These are phyloP conservation scores for Microctonus aethiopoides DNA, from an alignment of 2,888 invertebrate genomes.

Conservation along the genomic window DNA sequence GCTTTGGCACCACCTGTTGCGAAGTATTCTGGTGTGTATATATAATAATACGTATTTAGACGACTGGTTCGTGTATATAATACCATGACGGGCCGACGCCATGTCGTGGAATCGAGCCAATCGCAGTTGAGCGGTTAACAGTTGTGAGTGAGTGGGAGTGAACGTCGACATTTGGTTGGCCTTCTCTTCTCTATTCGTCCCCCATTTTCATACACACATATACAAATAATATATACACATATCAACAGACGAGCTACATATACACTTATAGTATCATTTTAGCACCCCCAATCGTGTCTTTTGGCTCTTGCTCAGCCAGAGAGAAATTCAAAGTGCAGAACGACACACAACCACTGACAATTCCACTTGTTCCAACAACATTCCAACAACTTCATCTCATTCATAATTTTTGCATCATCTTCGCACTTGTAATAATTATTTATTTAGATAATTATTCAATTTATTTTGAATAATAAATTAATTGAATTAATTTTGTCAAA, in stretches of 20 bases:
- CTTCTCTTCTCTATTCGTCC: constrained; percentile 31
- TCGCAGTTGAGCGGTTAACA: constrained; percentile 49
- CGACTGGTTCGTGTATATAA: constrained; percentile 27
- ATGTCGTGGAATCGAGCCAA: constrained; percentile 59
- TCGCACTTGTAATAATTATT: too few species aligned
- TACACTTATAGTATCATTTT: constrained; percentile 3
- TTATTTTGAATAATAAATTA: too few species aligned
- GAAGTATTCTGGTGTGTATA: constrained; percentile 9
- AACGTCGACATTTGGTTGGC: constrained; percentile 55
- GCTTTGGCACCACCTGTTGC: constrained; percentile 61
- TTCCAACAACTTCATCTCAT: neutral
- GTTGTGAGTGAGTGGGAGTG: constrained; percentile 53
- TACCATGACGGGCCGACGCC: constrained; percentile 59
- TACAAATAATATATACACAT: neutral
- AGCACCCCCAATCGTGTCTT: neutral
- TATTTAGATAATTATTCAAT: too few species aligned
- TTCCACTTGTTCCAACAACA: neutral
- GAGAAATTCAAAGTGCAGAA: constrained; percentile 17
- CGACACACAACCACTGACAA: constrained; percentile 10
- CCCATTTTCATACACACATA: constrained; percentile 10
- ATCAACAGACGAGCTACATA: neutral
- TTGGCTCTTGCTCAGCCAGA: constrained; percentile 5
- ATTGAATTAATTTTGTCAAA: too few species aligned
- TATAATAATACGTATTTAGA: neutral
- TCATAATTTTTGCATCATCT: neutral